Percentiles rank a stretch among this genome's conserved stretches.
Evolutionary conservation across 2,888 invertebrate genomes (phyloP).

Genomic region (Eueremaeus valkanovi): DNA sequence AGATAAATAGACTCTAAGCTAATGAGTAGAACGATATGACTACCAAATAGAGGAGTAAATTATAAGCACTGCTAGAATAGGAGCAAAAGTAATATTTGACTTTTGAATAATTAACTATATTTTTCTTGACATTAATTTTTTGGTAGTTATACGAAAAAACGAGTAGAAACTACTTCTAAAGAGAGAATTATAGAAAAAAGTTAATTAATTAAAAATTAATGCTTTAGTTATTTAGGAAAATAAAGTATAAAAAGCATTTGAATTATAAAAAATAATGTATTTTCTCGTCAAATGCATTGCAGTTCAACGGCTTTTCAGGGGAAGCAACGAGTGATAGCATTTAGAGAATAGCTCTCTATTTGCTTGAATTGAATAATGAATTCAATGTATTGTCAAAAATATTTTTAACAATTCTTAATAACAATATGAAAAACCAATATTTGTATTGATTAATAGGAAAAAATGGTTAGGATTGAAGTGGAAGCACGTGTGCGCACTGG

Average conservation of each 20-base stretch:
- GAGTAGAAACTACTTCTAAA: neutral
- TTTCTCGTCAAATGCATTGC: neutral
- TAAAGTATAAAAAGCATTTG: neutral
- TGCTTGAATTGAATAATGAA: no score
- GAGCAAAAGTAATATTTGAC: neutral
- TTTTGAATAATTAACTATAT: slow-evolving; percentile 13
- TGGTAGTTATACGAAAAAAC: neutral
- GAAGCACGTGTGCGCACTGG: neutral
- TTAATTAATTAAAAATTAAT: slow-evolving; percentile 13
- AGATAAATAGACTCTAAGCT: slow-evolving; percentile 2
- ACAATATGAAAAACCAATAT: no score
- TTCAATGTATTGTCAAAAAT: no score
- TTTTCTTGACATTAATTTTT: neutral
- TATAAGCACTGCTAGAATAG: neutral
- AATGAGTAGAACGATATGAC: neutral
- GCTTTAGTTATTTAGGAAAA: neutral
- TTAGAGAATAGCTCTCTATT: no score
- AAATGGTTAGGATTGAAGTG: neutral
- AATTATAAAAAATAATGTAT: neutral
- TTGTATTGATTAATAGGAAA: neutral
- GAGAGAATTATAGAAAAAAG: neutral
- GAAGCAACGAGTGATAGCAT: neutral
- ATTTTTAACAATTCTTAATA: no score
- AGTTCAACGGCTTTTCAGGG: slow-evolving; percentile 14
- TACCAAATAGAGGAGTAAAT: neutral